Base-by-base conservation (phyloP, 2,888 invertebrate species). In the Pheosia tremula region DNA sequence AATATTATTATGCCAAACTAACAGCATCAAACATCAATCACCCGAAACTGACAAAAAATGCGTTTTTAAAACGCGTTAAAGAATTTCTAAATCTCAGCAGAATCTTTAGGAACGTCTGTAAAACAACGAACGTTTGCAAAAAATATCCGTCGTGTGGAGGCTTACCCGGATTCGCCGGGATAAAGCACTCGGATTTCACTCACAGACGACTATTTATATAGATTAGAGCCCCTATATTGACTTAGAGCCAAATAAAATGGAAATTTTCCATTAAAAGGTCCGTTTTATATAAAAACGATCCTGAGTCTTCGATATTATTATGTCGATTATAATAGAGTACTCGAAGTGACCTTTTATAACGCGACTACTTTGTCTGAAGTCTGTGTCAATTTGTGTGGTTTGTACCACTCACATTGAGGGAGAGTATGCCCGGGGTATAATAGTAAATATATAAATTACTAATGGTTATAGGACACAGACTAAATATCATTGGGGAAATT, bases 141-240 rank as follows among this genome's bases (percentile, higher is more conserved):
- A 56, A 66, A 63, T 72, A 58, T 59, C 56, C 53, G 66, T 64
- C 72, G 59, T 66, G 58, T 64, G 58, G 39, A 59, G 53, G 66
- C 62, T 68, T 72, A 58, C 56, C 52, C 59, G 56, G 56, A 59
- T 56, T 62, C 55, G 39, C 13, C 55, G 49, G 60, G 54, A 69
- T 61, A 58, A 60, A 67, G 58, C 64, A 58, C 61, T 61, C 58
- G 53, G 62, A 65, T 70, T 58, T 61, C 61, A 60, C 63, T 65
- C 63, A 63, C 63, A 52, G 54, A 52, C 50, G 62, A 64, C 70
- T 67, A 75, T 74, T 70, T 67, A 68, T 74, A 72, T 72, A 65
- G 73, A 70, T 74, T 72, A 74, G 60, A 52, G 61, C 60, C 53
- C 57, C 64, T 57, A 62, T 72, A 68, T 66, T 62, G 72, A 64